Evolutionary conservation across 2,797 vertebrate genomes (phyloP), one percentile per base, ranked within the genome.

Genomic region (Sebastes iracundus): DNA sequence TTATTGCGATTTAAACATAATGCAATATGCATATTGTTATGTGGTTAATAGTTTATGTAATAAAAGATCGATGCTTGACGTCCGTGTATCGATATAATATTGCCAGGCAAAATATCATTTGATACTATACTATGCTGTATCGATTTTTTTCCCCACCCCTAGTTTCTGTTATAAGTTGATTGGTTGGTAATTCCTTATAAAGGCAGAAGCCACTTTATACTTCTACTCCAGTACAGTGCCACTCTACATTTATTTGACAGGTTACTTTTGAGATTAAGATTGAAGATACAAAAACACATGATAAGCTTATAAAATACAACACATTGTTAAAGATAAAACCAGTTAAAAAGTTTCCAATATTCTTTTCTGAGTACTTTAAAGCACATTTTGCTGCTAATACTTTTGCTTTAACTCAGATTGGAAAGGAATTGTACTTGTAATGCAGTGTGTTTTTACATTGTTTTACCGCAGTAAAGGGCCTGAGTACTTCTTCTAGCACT

Each of bases 21-120:
- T 46, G 42, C 42, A 18, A 46, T 46, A 46, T 18, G 42, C 14
- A 46, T 46, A 46, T 46, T 46, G 42, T 46, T 46, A 16, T 0
- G 14, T 0, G 0, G 16, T 46, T 18, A 46, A 2, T 46, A 46
- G 42, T 46, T 46, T 46, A 46, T 46, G 6, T 46, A 46, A 46
- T 46, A 46, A 46, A 46, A 46, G 42, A 18, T 46, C 1, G 16
- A 16, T 46, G 14, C 16, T 3, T 18, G 6, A 18, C 16, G 6
- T 46, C 42, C 16, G 42, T 46, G 42, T 18, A 18, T 18, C 3
- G 16, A 46, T 46, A 46, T 38, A 46, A 46, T 46, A 46, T 46
- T 46, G 14, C 42, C 1, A 0, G 0, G 35, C 35, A 38, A 38
- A 14, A 38, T 38, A 38, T 0, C 0, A 5, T 5, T 38, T 13